Evolutionary conservation across 2,113 vertebrate genomes (phyloP).

Genomic region (Solenodon paradoxus): DNA sequence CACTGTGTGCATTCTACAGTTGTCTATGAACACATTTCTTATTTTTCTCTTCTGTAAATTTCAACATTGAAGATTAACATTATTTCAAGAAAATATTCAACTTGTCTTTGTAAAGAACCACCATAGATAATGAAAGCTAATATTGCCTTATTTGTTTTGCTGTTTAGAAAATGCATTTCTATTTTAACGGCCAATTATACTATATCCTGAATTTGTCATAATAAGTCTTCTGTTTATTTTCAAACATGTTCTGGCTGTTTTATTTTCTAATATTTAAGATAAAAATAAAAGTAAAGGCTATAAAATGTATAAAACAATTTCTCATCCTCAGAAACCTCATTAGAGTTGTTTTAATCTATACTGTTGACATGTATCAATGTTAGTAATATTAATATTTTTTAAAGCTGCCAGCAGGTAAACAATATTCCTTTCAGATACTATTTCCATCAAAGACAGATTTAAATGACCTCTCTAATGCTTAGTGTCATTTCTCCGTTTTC

Average conservation of each 20-base stretch:
- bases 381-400: constrained; percentile 55
- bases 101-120: background rate
- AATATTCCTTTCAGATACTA: constrained; percentile 44
- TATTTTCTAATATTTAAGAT: background rate
- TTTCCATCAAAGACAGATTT: constrained; percentile 43
- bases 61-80: background rate
- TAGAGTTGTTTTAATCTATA: background rate
- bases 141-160: constrained; percentile 1
- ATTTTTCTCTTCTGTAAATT: constrained; percentile 45
- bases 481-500: constrained; percentile 44
- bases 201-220: background rate
- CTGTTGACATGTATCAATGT: constrained; percentile 46
- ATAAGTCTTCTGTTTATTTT: constrained; percentile 21
- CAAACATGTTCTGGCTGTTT: background rate
- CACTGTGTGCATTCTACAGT: background rate
- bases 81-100: constrained; percentile 12
- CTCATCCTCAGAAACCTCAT: constrained; percentile 25
- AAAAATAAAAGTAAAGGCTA: constrained; percentile 25
- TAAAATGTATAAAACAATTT: constrained; percentile 19
- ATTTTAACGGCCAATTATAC: constrained; percentile 26
- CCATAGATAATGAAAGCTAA: background rate
- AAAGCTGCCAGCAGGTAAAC: constrained; percentile 25
- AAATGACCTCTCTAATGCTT: constrained; percentile 14
- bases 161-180: background rate
- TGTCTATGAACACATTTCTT: background rate